Evolutionary conservation across 1,140 invertebrate genomes (phyloP).

Genomic region (Trinorchestia longiramus): DNA sequence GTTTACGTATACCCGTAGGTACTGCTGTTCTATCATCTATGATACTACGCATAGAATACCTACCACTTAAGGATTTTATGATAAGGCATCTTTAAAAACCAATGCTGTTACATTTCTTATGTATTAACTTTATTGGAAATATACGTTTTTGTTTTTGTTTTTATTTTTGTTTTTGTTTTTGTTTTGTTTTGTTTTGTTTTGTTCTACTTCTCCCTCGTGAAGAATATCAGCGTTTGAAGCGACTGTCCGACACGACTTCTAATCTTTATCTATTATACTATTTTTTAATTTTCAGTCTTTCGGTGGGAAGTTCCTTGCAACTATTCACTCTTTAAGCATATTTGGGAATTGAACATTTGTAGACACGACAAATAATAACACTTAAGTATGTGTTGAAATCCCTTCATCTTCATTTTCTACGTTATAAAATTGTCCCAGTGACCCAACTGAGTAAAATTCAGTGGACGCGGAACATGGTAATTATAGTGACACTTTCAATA

Average conservation of each 20-base stretch:
- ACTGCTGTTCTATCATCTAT: no score
- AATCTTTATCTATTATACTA: neutral
- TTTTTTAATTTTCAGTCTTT: neutral
- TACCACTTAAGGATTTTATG: no score
- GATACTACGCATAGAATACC: no score
- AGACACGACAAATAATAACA: neutral
- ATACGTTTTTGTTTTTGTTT: no score
- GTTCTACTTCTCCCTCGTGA: neutral
- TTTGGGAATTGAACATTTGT: neutral
- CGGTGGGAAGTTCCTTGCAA: neutral
- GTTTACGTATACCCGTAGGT: no score
- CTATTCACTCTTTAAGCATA: neutral
- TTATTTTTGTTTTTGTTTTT: neutral
- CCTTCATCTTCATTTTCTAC: neutral
- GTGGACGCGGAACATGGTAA: neutral
- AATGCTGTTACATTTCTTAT: no score
- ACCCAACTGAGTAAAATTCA: neutral
- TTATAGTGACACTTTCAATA: neutral
- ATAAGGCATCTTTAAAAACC: no score
- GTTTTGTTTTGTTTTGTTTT: neutral
- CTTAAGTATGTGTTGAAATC: neutral
- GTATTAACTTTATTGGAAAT: no score
- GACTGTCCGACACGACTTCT: neutral
- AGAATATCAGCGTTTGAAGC: neutral
- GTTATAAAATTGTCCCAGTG: neutral